A percentile compares a stretch with the other conserved stretches of the same genome.
Evolutionary conservation across 2,888 invertebrate genomes (phyloP).

Genomic region (Orthosia gothica): DNA sequence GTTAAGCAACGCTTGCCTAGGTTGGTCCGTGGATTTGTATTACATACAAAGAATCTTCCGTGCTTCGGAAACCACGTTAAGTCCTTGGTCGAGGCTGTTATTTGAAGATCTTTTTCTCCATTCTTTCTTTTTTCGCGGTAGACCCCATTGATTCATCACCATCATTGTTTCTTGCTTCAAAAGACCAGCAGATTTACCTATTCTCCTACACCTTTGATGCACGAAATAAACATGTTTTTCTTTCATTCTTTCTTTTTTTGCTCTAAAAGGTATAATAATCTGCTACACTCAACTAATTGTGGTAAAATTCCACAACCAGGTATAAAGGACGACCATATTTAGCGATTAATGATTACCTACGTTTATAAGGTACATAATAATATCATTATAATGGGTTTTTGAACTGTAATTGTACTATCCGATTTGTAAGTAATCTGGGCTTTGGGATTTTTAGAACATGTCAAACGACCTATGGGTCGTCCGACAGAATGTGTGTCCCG

Average conservation of each 20-base stretch:
- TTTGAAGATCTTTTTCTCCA: no score
- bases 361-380: background rate
- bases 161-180: background rate
- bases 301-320: background rate
- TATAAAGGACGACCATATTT: background rate
- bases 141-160: no score
- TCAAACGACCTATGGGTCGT: no score
- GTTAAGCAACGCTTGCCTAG: no score
- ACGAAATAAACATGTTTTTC: background rate
- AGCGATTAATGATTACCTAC: background rate
- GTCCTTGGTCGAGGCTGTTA: no score
- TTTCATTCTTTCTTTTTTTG: background rate
- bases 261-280: background rate
- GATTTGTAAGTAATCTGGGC: background rate
- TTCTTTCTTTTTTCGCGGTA: no score
- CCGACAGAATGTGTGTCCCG: no score
- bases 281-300: background rate
- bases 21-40: no score
- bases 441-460: background rate
- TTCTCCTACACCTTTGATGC: no score
- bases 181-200: background rate
- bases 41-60: no score
- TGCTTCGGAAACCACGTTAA: no score
- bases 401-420: background rate
- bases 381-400: constrained; percentile 19